These are phyloP conservation scores for Perdita meconis DNA, from an alignment of 2,888 invertebrate species.

Conservation along the genomic window DNA sequence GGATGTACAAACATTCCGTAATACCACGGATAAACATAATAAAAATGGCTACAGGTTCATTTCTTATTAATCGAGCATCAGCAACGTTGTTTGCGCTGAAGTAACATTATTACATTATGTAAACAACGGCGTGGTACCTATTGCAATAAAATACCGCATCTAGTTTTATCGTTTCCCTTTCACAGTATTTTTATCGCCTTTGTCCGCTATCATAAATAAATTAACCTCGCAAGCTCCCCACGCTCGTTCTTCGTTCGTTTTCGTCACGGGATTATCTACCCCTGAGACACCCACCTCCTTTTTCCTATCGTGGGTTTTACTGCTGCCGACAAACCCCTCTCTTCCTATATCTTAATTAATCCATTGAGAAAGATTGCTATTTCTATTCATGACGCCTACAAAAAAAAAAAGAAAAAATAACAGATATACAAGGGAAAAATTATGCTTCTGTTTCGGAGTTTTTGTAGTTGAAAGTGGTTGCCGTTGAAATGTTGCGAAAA, in stretches of 20 bases:
- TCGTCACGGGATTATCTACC: conserved; percentile 41
- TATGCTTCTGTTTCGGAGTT: not conserved
- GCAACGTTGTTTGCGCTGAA: conserved; percentile 32
- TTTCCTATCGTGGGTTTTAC: conserved; percentile 39
- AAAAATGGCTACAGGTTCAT: not conserved
- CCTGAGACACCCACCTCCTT: conserved; percentile 24
- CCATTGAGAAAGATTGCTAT: conserved; percentile 19
- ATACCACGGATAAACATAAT: too few relatives aligned
- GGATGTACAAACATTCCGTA: too few relatives aligned
- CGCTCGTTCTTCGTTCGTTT: conserved; percentile 30
- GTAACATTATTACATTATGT: conserved; percentile 60
- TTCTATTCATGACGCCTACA: conserved; percentile 5
- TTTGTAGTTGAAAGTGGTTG: not conserved
- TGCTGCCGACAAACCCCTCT: conserved; percentile 8
- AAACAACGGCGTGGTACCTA: conserved; percentile 37
- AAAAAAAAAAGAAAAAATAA: conserved; percentile 6
- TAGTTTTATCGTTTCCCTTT: conserved; percentile 50
- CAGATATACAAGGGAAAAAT: not conserved
- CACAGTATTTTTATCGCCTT: conserved; percentile 57
- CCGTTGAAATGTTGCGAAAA: not conserved
- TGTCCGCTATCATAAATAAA: conserved; percentile 63
- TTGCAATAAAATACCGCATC: conserved; percentile 60
- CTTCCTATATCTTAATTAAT: conserved; percentile 51
- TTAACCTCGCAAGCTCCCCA: conserved; percentile 40
- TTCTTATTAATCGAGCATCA: conserved; percentile 18